phyloP scores from a whole-genome alignment of 2,113 vertebrate genomes.

The Galemys pyrenaicus region DNA sequence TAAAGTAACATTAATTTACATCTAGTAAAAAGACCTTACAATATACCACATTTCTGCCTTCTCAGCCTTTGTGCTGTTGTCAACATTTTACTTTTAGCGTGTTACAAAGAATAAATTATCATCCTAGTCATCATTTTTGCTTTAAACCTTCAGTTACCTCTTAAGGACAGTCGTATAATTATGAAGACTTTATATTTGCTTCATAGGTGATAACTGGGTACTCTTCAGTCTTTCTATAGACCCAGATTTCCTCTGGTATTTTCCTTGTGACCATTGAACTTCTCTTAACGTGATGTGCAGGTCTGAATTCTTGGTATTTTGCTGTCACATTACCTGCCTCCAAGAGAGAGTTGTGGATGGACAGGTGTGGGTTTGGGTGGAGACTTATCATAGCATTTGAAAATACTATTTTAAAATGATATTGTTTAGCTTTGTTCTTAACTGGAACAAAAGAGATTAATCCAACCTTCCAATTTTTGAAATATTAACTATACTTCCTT shows the following conservation, averaged over 20 bases:
- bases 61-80: not conserved
- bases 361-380: not conserved
- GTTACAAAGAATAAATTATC: not conserved
- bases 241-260: not conserved
- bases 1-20: not conserved
- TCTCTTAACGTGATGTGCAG: not conserved
- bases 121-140: not conserved
- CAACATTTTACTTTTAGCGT: not conserved
- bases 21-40: not conserved
- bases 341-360: too few species aligned
- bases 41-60: not conserved
- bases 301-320: not conserved
- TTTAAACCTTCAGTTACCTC: not conserved
- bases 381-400: not conserved
- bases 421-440: not conserved
- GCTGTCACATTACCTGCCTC: too few species aligned
- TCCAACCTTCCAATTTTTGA: not conserved
- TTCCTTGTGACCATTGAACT: not conserved
- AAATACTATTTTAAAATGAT: not conserved
- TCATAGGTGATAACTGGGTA: not conserved
- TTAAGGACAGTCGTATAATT: not conserved
- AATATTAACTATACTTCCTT: not conserved
- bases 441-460: not conserved
- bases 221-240: not conserved
- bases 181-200: not conserved